These are phyloP conservation scores for Melospiza georgiana DNA, from an alignment of 2,113 vertebrate species.

Conservation along the genomic window DNA sequence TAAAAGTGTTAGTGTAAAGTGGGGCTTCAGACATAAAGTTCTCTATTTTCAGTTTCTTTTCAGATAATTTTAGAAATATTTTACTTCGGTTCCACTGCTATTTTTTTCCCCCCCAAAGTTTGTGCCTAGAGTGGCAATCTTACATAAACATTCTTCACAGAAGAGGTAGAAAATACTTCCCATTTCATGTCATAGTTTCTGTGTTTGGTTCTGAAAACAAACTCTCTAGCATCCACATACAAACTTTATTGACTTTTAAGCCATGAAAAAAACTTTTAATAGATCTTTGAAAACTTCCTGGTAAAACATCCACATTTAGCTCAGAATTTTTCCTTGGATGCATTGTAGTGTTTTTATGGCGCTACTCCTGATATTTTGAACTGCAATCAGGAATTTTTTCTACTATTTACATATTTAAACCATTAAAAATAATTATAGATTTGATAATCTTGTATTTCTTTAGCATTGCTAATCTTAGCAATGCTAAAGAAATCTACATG, in stretches of 20 bases:
- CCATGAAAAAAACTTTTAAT: not conserved
- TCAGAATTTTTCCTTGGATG: not conserved
- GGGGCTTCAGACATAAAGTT: not conserved
- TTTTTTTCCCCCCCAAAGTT: not conserved
- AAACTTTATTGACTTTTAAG: not conserved
- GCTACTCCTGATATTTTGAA: not conserved
- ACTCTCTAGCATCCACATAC: not conserved
- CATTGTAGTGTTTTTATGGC: not conserved
- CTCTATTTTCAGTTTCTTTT: not conserved
- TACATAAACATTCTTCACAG: not conserved
- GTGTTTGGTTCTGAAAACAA: not conserved
- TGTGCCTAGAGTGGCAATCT: not conserved
- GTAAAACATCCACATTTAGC: not conserved
- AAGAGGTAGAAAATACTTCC: not conserved
- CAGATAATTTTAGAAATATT: not conserved
- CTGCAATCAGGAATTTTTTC: not conserved
- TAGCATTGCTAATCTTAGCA: not conserved
- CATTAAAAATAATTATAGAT: not conserved
- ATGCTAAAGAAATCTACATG: accelerated
- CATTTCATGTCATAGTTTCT: not conserved
- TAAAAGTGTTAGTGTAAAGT: not conserved
- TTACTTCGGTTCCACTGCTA: not conserved
- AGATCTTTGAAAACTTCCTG: not conserved
- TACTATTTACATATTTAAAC: not conserved
- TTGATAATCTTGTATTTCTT: not conserved